These are phyloP conservation scores for Gallinago media DNA, from an alignment of 2,113 vertebrate genomes.

Conservation along the genomic window DNA sequence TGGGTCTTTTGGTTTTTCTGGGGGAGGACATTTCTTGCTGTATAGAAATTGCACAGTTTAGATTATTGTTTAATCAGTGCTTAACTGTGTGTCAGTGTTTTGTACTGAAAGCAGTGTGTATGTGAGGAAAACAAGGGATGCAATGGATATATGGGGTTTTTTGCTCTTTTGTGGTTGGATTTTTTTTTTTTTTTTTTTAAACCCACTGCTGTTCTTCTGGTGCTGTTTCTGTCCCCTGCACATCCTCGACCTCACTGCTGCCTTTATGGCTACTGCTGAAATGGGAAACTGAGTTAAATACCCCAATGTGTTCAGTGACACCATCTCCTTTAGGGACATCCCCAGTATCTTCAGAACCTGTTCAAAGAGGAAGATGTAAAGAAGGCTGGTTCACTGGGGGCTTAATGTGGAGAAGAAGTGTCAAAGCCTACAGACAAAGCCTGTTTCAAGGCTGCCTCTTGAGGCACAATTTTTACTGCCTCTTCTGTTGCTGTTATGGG, in stretches of 20 bases:
- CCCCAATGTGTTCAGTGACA: neutral
- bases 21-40: neutral
- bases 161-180: no score
- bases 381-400: neutral
- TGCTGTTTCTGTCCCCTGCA: neutral
- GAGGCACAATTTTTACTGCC: neutral
- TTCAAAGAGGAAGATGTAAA: neutral
- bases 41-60: neutral
- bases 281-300: neutral
- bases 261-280: neutral
- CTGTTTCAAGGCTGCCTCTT: neutral
- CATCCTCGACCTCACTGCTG: neutral
- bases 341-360: neutral
- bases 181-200: neutral
- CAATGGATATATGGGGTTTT: neutral
- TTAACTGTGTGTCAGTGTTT: neutral
- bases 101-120: neutral
- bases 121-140: neutral
- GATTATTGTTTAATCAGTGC: neutral
- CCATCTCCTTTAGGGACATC: neutral
- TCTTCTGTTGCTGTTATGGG: neutral
- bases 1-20: neutral
- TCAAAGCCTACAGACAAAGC: neutral
- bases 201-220: accelerated
- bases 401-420: neutral